Evolutionary conservation across 2,113 vertebrate species (phyloP).

Genomic region (Pachypanchax playfairii): DNA sequence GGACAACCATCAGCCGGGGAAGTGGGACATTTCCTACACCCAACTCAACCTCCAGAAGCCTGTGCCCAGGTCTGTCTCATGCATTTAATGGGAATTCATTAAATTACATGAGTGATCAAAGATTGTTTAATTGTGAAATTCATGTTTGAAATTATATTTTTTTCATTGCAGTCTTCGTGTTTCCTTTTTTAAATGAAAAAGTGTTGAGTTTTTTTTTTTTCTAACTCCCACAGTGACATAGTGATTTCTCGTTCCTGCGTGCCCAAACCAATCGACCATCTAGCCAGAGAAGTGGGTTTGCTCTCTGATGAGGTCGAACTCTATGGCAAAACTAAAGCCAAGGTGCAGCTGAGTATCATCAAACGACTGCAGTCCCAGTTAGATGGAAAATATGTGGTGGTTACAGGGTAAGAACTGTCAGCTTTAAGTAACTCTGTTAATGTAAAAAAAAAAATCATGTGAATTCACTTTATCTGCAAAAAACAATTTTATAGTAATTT

Average conservation of each 20-base stretch:
- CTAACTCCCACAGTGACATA: slow-evolving; percentile 84
- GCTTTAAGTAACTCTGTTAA: no score
- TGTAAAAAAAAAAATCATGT: no score
- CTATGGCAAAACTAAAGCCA: slow-evolving; percentile 95
- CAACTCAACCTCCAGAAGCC: slow-evolving; percentile 83
- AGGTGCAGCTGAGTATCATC: slow-evolving; percentile 85
- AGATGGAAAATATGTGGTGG: slow-evolving; percentile 95
- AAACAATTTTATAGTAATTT: no score
- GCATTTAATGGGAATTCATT: not conserved
- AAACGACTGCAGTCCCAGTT: slow-evolving; percentile 86
- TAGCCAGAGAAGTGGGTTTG: slow-evolving; percentile 89
- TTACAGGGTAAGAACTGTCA: slow-evolving; percentile 87
- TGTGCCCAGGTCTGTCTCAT: slow-evolving; percentile 87
- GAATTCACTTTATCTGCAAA: no score
- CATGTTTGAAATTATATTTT: no score
- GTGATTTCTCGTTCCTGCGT: slow-evolving; percentile 89
- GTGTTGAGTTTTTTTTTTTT: not conserved
- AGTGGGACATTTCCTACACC: slow-evolving; percentile 89
- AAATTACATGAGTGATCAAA: no score
- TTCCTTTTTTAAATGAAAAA: not conserved
- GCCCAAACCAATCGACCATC: slow-evolving; percentile 84
- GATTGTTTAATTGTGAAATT: no score
- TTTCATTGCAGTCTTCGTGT: no score
- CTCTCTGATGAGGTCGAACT: slow-evolving; percentile 89
- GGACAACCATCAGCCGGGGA: slow-evolving; percentile 83